Evolutionary conservation across 1,140 invertebrate species (phyloP).

Genomic region (Drosophila sp.): DNA sequence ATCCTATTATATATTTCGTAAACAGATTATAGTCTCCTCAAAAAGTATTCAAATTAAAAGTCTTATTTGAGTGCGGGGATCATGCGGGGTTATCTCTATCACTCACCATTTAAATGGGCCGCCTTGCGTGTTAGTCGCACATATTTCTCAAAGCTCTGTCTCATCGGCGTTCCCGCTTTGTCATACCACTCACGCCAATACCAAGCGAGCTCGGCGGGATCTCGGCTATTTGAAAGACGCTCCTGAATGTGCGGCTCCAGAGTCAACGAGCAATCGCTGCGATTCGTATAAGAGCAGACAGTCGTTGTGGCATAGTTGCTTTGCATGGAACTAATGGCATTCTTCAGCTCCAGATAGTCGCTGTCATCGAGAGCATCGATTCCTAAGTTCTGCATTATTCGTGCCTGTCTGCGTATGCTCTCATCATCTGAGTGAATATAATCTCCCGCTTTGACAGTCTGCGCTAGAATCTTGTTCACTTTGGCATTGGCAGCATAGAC

Average conservation of each 20-base stretch:
- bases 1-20: too few relatives aligned
- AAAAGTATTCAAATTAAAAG: neutral
- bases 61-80: constrained; percentile 8
- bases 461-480: constrained; percentile 60
- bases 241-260: constrained; percentile 92
- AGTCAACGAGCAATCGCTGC: constrained; percentile 90
- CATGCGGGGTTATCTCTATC: constrained; percentile 37
- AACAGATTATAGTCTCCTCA: too few relatives aligned
- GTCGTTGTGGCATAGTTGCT: constrained; percentile 91
- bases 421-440: constrained; percentile 58
- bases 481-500: constrained; percentile 65
- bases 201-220: constrained; percentile 90
- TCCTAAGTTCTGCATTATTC: constrained; percentile 62
- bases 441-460: constrained; percentile 40
- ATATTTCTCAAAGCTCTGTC: constrained; percentile 89
- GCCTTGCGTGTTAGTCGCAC: constrained; percentile 92
- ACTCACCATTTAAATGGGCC: constrained; percentile 91
- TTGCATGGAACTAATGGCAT: constrained; percentile 90
- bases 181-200: constrained; percentile 92
- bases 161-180: constrained; percentile 89
- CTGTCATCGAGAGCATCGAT: constrained; percentile 52
- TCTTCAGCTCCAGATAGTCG: constrained; percentile 86
- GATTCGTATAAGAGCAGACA: constrained; percentile 89
- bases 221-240: constrained; percentile 88
- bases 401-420: constrained; percentile 67